Conservation (phyloP, 2,113 vertebrate genomes). For the Scolopax mira region DNA sequence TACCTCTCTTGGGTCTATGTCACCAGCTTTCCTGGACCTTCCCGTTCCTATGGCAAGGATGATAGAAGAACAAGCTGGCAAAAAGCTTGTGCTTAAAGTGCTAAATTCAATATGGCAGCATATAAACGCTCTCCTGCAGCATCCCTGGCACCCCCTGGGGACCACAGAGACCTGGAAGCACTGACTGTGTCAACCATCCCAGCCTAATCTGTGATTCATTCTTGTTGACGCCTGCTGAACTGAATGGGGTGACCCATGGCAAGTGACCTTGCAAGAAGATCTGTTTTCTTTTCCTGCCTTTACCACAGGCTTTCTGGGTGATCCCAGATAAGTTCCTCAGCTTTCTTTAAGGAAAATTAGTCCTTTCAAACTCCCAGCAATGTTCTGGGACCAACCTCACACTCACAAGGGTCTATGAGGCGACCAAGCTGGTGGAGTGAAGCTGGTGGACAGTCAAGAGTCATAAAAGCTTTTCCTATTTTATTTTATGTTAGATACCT, state of each 20-base stretch:
- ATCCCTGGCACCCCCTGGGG: not conserved
- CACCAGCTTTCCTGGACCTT: not conserved
- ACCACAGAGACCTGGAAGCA: accelerated
- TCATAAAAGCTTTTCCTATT: not conserved
- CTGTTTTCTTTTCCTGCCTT: not conserved
- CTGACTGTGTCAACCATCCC: not conserved
- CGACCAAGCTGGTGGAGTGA: not conserved
- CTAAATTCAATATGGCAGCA: not conserved
- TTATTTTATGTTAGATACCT: not conserved
- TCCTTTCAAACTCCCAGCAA: not conserved
- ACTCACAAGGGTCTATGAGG: not conserved
- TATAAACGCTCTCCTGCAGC: not conserved
- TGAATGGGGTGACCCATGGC: not conserved
- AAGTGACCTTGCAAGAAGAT: not conserved
- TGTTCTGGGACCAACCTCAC: not conserved
- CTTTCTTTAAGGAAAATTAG: not conserved
- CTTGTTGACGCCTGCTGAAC: not conserved
- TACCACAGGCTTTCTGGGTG: not conserved
- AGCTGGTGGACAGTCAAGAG: not conserved
- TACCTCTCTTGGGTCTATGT: not conserved
- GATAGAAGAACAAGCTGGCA: not conserved
- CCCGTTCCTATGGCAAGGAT: not conserved
- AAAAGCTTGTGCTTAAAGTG: not conserved
- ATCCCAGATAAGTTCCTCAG: not conserved
- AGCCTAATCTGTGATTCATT: not conserved